A percentile compares a stretch with the other conserved stretches of the same genome.
Conservation (phyloP, 2,888 invertebrate genomes). For the Spatulosminthurus flaviceps region DNA sequence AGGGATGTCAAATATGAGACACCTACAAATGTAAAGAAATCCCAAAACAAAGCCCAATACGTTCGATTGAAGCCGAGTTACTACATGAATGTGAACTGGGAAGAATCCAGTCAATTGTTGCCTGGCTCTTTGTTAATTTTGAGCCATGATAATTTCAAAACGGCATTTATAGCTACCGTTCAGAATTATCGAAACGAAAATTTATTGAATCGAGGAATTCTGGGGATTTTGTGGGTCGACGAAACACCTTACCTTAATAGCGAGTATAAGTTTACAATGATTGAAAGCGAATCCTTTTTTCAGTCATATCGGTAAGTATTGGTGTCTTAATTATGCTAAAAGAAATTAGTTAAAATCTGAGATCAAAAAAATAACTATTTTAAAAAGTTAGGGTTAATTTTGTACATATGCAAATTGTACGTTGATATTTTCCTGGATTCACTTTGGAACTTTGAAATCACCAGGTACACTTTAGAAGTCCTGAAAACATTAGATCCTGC, state of each 20-base stretch:
- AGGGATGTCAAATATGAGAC: constrained; percentile 48
- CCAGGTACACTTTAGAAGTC: constrained; percentile 56
- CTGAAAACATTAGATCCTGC: constrained; percentile 71
- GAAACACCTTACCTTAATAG: constrained; percentile 49
- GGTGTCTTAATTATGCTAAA: too few species aligned
- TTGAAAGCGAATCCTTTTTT: constrained; percentile 82
- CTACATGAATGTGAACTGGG: constrained; percentile 67
- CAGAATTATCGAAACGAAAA: constrained; percentile 70
- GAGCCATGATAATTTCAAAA: constrained; percentile 75
- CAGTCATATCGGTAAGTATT: constrained; percentile 83
- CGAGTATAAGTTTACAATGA: constrained; percentile 71
- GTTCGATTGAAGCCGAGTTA: constrained; percentile 64
- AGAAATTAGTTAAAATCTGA: too few species aligned
- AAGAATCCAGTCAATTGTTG: constrained; percentile 73
- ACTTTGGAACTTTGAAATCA: constrained; percentile 33
- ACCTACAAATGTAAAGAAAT: constrained; percentile 50
- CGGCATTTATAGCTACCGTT: constrained; percentile 76
- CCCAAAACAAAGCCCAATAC: constrained; percentile 52
- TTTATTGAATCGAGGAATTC: constrained; percentile 71
- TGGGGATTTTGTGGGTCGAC: constrained; percentile 64
- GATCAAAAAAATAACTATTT: too few species aligned
- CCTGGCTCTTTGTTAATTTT: constrained; percentile 79
- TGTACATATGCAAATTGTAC: neutral
- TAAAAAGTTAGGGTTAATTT: too few species aligned
- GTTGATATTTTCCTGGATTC: neutral